Conservation (phyloP, 2,797 vertebrate species). For the Ctenosaura bakeri region DNA sequence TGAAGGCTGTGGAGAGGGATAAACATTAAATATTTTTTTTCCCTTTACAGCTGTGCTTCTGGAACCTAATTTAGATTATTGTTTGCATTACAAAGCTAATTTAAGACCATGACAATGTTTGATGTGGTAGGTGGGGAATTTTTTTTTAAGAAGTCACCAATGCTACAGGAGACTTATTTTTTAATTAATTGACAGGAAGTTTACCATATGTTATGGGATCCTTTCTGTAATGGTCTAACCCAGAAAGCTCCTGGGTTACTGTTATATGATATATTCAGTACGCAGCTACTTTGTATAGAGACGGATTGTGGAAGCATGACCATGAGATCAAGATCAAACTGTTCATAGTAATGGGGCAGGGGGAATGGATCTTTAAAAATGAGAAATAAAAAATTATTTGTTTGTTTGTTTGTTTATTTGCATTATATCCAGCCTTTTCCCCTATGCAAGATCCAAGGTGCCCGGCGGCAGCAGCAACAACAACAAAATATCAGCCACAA, state of each 20-base stretch:
- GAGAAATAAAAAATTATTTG: no score
- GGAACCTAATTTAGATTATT: slow-evolving; percentile 28
- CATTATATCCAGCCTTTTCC: no score
- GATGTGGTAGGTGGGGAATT: not conserved
- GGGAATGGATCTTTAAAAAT: no score
- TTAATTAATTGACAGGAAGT: not conserved
- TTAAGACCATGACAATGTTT: not conserved
- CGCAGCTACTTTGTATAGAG: not conserved
- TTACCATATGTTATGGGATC: not conserved
- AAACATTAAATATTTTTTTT: slow-evolving; percentile 7
- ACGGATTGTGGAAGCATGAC: not conserved
- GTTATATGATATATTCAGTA: not conserved
- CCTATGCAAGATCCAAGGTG: no score
- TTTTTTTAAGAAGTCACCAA: slow-evolving; percentile 6
- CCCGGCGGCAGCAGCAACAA: no score
- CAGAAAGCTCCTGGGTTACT: not conserved
- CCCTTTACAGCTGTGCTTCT: slow-evolving; percentile 19
- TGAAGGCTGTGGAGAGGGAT: slow-evolving; percentile 16
- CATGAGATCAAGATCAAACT: not conserved
- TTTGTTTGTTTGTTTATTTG: no score
- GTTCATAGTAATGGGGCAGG: no score
- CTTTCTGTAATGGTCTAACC: not conserved
- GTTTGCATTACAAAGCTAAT: slow-evolving; percentile 47
- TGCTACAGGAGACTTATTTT: not conserved
- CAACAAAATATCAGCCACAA: no score